Evolutionary conservation across 2,797 vertebrate species (phyloP), one percentile per base, ranked within the genome.

Genomic region (Hemitrygon akajei): DNA sequence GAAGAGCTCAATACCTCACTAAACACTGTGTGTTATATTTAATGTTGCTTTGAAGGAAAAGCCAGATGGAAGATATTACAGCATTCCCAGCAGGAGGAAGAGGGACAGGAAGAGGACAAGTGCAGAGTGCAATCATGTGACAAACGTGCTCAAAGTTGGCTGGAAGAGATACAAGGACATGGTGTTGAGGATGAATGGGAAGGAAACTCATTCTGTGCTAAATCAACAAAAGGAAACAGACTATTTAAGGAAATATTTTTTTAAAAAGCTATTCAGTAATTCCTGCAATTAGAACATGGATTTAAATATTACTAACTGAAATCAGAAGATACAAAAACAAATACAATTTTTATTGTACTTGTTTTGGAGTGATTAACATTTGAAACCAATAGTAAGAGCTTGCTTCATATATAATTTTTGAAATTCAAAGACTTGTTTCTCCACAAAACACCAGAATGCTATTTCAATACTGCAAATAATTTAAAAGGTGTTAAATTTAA

Each of bases 131-230:
- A 95, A 95, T 98, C 97, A 97, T 98, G 96, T 97, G 97, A 97
- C 96, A 98, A 95, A 97, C 94, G 96, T 98, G 97, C 96, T 98
- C 97, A 97, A 98, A 98, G 97, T 97, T 97, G 97, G 96, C 97
- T 95, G 97, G 97, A 95, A 97, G 96, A 95, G 97, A 97, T 95
- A 98, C 96, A 97, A 97, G 97, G 97, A 97, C 95, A 96, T 96
- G 97, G 95, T 97, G 97, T 94, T 37, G 93, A 96, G 95, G 95
- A 96, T 96, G 96, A 97, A 95, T 96, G 97, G 95, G 96, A 97
- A 95, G 97, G 97, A 96, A 97, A 96, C 95, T 97, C 96, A 93
- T 96, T 97, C 95, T 97, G 96, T 96, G 96, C 96, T 97, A 96
- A 96, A 95, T 96, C 95, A 96, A 95, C 95, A 95, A 93, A 95